Evolutionary conservation across 1,140 invertebrate genomes (phyloP), one percentile per base, ranked within the genome.

Genomic region (Halesus radiatus): DNA sequence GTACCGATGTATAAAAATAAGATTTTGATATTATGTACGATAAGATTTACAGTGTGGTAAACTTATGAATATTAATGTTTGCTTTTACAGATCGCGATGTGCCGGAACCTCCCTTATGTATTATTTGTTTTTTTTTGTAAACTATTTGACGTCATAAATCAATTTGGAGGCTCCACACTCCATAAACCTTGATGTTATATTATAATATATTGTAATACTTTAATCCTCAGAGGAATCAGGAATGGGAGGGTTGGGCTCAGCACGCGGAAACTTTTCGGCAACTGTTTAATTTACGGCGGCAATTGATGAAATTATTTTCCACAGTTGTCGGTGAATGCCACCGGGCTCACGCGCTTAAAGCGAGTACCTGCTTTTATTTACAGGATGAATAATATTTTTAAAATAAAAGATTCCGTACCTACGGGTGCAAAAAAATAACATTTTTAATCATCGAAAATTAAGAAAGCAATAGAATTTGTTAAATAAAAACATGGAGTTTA

Each of bases 261-360:
- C 29, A 23, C 26, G 53, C 26, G 37, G 29, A 75, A 75, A 75
- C 53, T 60, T 75, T 75, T 58, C 73, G 70, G 53, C 22, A 75
- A 75, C 22, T 75, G 73, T 20, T 58, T 54, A 75, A 75, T 75
- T 75, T 75, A 75, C 56, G 16, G 73, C 23, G 29, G 6, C 73
- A 75, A 75, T 75, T 75, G 58, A 75, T 75, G 73, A 60, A 75
- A 75, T 75, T 75, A 75, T 75, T 75, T 75, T 29, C 7, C 18
- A 16, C 53, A 26, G 15, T 29, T 18, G 53, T 37, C 23, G 53
- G 32, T n/a, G 68, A 16, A 15, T 15, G 20, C 68, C 50, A 50
- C 18, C 50, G 68, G 18, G 26, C 62, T 23, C 52, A 53, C 50
- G 26, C 54, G 68, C 68, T 8, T 23, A 53, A 54, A 72, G 10